phyloP scores from a whole-genome alignment of 2,113 vertebrate genomes.

The Mohoua ochrocephala region DNA sequence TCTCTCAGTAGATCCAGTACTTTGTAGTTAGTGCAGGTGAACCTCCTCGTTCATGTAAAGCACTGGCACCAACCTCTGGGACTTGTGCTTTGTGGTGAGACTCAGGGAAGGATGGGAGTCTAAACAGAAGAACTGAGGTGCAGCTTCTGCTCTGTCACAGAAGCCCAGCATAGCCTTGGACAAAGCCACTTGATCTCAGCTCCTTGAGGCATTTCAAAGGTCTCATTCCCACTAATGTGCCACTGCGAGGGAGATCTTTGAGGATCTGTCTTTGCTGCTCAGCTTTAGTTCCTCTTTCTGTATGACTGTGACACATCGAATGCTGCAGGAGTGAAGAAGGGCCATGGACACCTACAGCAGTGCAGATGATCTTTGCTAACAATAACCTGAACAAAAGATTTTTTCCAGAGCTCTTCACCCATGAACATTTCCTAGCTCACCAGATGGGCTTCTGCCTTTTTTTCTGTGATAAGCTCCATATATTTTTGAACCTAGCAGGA shows the following conservation, averaged over 20 bases:
- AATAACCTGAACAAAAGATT: not conserved
- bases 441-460: not conserved
- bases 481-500: not conserved
- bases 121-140: accelerated
- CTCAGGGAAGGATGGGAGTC: not conserved
- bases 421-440: not conserved
- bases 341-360: not conserved
- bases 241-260: not conserved
- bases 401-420: not conserved
- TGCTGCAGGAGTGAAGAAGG: not conserved
- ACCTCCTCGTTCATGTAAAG: not conserved
- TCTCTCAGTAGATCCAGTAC: not conserved
- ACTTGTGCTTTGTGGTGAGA: not conserved
- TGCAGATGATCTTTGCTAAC: not conserved
- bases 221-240: not conserved
- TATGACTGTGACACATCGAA: not conserved
- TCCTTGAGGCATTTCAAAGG: not conserved
- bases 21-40: not conserved
- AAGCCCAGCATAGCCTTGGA: not conserved
- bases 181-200: not conserved
- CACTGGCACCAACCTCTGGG: not conserved
- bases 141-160: not conserved
- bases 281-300: not conserved
- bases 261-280: not conserved
- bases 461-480: not conserved